phyloP scores from a whole-genome alignment of 2,888 invertebrate species.

The Diaprepes abbreviatus region DNA sequence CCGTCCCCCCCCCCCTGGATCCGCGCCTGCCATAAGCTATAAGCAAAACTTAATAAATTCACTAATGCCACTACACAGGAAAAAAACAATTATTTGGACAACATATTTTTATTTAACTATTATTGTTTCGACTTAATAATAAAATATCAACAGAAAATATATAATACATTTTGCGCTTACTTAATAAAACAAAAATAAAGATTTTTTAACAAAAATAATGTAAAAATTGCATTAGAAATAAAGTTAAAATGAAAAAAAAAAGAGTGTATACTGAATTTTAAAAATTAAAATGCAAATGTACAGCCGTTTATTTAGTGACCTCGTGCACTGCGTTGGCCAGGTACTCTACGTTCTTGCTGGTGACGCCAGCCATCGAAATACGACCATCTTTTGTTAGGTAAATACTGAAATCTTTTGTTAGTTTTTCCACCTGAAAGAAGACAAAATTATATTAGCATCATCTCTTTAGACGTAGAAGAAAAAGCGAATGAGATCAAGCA shows the following conservation, averaged over 20 bases:
- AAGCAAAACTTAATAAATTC: no score
- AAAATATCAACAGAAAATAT: slow-evolving; percentile 16
- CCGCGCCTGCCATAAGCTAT: no score
- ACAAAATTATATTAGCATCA: background rate
- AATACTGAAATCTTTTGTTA: slow-evolving; percentile 92
- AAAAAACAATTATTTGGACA: no score
- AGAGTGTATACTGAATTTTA: background rate
- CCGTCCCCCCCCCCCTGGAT: no score
- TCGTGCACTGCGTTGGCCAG: slow-evolving; percentile 94
- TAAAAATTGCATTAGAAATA: background rate
- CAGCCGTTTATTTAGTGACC: slow-evolving; percentile 80
- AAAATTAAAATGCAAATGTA: background rate
- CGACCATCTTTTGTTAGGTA: slow-evolving; percentile 98
- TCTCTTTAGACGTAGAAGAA: no score
- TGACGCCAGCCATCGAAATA: slow-evolving; percentile 97
- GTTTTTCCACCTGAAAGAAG: slow-evolving; percentile 79
- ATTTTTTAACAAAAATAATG: background rate
- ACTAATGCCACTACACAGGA: no score
- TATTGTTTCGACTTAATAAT: slow-evolving; percentile 18
- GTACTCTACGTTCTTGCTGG: slow-evolving; percentile 94
- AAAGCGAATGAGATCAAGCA: no score
- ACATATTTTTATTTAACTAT: slow-evolving; percentile 15
- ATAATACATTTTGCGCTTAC: slow-evolving; percentile 22
- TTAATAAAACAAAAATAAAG: slow-evolving; percentile 13
- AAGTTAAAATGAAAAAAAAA: slow-evolving; percentile 7